Evolutionary conservation across 2,113 vertebrate genomes (phyloP), one percentile per base, ranked within the genome.

Genomic region (Rhinopomastus cyanomelas): DNA sequence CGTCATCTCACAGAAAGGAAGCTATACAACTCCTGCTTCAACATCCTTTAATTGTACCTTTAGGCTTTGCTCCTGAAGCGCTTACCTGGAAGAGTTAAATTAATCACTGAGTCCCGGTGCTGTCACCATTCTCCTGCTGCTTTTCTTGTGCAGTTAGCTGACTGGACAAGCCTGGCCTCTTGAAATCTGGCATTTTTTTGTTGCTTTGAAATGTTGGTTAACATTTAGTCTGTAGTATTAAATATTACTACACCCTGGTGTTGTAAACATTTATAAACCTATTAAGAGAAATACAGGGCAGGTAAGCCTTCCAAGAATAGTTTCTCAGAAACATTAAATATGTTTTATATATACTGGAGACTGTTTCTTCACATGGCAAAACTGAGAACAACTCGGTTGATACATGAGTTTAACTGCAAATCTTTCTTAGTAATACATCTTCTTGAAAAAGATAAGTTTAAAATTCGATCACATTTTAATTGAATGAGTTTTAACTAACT

Each of bases 221-320:
- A 79, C 92, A 11, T 95, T 96, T 96, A 94, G 80, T 85, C 76
- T 3, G 0, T 83, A 13, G 71, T 67, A 93, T 97, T 96, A 92
- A 89, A 87, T 87, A 89, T 75, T 87, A 48, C 46, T 83, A 1
- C 77, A 92, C 82, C 57, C 74, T 85, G 16, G 69, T 90, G 53
- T 85, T 85, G 88, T 95, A 71, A 95, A 95, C 96, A 96, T 95
- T 85, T 90, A 84, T 96, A 94, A 97, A 96, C 67, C 89, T 52
- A 3, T 96, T 89, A 96, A 89, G 19, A 87, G 59, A 87, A 90
- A 55, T 30, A 37, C 66, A 93, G 91, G 82, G 64, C 66, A 76
- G 75, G 73, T 90, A 61, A 85, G 76, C 67, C 86, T 92, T 85
- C 4, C 8, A 53, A 65, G 74, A 68, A 61, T 73, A 55, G 34